Conservation (phyloP, 2,888 invertebrate genomes). For the Caenorhabditis sp. region DNA sequence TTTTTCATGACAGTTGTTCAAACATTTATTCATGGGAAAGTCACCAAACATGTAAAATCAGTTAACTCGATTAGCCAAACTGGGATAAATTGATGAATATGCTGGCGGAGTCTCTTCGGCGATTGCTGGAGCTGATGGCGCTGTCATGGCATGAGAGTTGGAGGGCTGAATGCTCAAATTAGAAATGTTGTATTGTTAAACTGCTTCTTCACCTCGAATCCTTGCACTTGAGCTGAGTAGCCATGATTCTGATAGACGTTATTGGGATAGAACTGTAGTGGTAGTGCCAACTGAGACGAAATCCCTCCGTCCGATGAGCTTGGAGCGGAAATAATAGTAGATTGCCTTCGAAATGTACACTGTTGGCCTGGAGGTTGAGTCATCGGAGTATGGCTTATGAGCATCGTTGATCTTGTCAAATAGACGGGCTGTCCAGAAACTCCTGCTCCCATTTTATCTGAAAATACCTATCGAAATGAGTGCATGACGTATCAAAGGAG, state of each 20-base stretch:
- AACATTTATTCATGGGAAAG: neutral
- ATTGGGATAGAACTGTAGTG: slow-evolving; percentile 51
- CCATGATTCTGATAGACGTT: slow-evolving; percentile 53
- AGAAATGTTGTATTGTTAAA: neutral
- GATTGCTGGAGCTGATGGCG: slow-evolving; percentile 10
- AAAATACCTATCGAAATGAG: neutral
- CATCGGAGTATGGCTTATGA: slow-evolving; percentile 48
- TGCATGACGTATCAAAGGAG: neutral
- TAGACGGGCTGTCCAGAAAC: slow-evolving; percentile 46
- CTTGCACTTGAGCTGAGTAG: slow-evolving; percentile 11
- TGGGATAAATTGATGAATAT: slow-evolving; percentile 39
- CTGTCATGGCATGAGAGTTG: neutral
- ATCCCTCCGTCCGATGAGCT: slow-evolving; percentile 19
- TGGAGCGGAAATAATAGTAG: slow-evolving; percentile 19
- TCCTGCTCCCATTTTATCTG: slow-evolving; percentile 34
- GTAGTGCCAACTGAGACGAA: slow-evolving; percentile 39
- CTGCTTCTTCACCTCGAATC: slow-evolving; percentile 12
- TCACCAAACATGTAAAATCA: neutral
- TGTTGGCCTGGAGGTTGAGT: slow-evolving; percentile 3
- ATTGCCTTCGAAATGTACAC: slow-evolving; percentile 43
- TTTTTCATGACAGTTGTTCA: slow-evolving; percentile 5
- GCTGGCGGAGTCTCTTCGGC: slow-evolving; percentile 29
- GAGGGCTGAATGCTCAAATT: neutral
- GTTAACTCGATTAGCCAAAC: slow-evolving; percentile 19
- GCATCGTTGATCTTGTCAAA: slow-evolving; percentile 48